Conservation (phyloP, 1,140 invertebrate species). For the Bombyx mori region DNA sequence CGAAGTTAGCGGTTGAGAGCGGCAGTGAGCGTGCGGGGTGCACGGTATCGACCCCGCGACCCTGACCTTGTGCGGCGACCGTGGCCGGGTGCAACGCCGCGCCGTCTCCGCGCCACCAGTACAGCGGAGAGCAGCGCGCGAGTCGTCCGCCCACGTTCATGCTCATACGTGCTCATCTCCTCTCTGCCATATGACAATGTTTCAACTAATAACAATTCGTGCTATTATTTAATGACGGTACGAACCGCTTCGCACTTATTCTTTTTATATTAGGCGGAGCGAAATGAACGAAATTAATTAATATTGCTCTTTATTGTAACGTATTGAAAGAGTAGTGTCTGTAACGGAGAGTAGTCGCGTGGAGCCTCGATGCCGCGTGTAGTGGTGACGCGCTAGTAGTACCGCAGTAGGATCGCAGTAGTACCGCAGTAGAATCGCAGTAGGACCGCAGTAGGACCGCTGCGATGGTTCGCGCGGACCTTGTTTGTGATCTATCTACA, state of each 20-base stretch:
- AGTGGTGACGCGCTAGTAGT: background rate
- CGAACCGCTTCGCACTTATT: background rate
- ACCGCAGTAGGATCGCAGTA: no score
- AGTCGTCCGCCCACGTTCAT: background rate
- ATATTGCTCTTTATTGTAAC: no score
- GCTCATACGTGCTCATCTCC: background rate
- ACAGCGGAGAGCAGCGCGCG: background rate
- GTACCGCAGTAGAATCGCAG: no score
- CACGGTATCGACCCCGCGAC: slow-evolving; percentile 2
- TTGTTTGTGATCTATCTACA: no score
- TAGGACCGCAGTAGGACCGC: no score
- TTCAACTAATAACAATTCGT: background rate
- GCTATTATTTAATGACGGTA: background rate
- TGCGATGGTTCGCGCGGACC: no score
- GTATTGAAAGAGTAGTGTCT: no score
- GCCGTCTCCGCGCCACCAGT: background rate
- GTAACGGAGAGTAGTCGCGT: background rate
- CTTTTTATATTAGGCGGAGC: no score
- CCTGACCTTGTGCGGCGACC: background rate
- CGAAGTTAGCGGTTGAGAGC: background rate
- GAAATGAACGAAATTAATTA: no score
- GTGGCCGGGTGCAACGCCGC: background rate
- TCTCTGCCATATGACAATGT: background rate
- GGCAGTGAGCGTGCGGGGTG: background rate
- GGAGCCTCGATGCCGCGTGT: background rate